Conservation (phyloP, 2,113 vertebrate species). For the Sinocyclocheilus grahami region DNA sequence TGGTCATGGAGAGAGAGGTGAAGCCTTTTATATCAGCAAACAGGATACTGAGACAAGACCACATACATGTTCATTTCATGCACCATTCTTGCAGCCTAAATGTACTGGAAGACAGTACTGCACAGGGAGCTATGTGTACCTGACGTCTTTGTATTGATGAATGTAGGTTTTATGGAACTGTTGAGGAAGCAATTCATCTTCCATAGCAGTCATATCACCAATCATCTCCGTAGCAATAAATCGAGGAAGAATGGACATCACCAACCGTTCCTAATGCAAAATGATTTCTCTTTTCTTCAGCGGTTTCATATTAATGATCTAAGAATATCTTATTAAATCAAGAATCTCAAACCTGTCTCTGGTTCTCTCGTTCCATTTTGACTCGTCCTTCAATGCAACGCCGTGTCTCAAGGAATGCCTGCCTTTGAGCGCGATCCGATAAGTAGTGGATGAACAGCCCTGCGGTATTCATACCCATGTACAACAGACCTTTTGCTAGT, state of each 20-base stretch:
- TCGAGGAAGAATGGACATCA: conserved; percentile 69
- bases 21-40: conserved; percentile 94
- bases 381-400: conserved; percentile 87
- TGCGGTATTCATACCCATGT: conserved; percentile 90
- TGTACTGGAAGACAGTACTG: not conserved
- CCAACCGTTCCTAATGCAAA: conserved; percentile 66
- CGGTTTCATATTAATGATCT: not conserved
- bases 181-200: conserved; percentile 62
- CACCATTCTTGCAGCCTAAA: not conserved
- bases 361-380: conserved; percentile 87
- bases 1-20: conserved; percentile 86
- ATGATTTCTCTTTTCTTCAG: not conserved
- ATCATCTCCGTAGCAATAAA: conserved; percentile 72
- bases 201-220: conserved; percentile 63
- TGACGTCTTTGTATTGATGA: conserved; percentile 72
- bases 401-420: conserved; percentile 89
- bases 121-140: conserved; percentile 50
- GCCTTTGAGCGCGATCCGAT: conserved; percentile 87
- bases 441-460: conserved; percentile 92
- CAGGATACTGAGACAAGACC: conserved; percentile 77
- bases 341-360: conserved; percentile 81
- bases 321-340: not conserved
- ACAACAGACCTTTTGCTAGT: conserved; percentile 81
- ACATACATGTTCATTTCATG: not conserved
- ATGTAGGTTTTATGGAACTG: conserved; percentile 73